A percentile compares a stretch with the other conserved stretches of the same genome.
Conservation (phyloP, 2,113 vertebrate genomes). For the Cebus imitator region DNA sequence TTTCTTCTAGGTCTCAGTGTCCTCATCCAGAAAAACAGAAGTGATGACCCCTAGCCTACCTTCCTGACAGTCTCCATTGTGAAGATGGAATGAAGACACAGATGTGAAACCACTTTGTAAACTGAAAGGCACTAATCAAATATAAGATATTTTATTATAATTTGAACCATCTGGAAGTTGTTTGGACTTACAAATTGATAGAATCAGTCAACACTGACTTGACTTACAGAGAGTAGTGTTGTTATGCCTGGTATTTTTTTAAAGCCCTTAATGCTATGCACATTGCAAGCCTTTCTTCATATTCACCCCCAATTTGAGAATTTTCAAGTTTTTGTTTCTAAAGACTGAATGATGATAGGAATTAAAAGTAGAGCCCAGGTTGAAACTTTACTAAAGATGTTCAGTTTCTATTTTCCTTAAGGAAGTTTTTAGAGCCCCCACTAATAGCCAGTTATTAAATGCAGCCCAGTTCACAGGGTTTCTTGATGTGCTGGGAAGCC, state of each 20-base stretch:
- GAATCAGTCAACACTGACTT: slow-evolving; percentile 84
- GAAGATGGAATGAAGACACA: slow-evolving; percentile 23
- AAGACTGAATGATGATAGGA: slow-evolving; percentile 35
- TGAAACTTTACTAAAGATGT: slow-evolving; percentile 31
- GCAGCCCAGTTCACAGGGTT: slow-evolving; percentile 1
- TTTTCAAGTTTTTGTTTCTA: slow-evolving; percentile 49
- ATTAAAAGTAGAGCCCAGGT: slow-evolving; percentile 41
- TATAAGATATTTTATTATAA: slow-evolving; percentile 64
- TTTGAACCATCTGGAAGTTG: slow-evolving; percentile 79
- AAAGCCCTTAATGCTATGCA: slow-evolving; percentile 44
- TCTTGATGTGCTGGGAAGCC: not conserved
- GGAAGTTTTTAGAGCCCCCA: not conserved
- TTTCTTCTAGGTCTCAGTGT: slow-evolving; percentile 25
- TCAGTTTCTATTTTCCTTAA: slow-evolving; percentile 53
- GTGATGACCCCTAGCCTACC: not conserved
- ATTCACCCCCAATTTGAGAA: not conserved
- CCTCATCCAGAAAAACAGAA: slow-evolving; percentile 33
- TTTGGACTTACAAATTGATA: slow-evolving; percentile 82
- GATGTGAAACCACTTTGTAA: slow-evolving; percentile 57
- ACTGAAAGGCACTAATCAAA: slow-evolving; percentile 68
- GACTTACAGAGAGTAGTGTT: slow-evolving; percentile 78
- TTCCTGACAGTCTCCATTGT: not conserved
- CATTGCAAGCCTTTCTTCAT: slow-evolving; percentile 11
- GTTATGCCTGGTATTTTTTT: slow-evolving; percentile 58
- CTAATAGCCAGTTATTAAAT: slow-evolving; percentile 53